phyloP scores from a whole-genome alignment of 2,888 invertebrate species.

The Trilocha varians region DNA sequence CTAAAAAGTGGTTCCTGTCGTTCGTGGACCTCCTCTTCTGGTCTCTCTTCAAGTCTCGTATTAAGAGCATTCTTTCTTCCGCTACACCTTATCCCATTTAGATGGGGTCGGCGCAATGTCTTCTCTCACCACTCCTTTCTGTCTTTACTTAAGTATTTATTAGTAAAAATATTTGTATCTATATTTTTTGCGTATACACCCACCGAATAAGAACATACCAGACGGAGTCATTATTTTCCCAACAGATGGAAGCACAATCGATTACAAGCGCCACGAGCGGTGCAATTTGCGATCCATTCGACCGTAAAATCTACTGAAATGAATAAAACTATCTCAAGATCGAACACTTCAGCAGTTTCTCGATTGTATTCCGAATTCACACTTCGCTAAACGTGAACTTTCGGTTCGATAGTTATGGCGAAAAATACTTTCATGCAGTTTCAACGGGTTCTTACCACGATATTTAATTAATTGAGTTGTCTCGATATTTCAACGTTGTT shows the following conservation, averaged over 20 bases:
- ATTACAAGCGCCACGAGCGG: constrained; percentile 51
- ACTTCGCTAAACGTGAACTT: background rate
- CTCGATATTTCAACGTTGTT: too few relatives aligned
- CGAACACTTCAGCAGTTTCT: constrained; percentile 41
- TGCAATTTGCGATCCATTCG: constrained; percentile 63
- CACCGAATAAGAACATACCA: constrained; percentile 52
- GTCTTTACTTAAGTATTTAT: too few relatives aligned
- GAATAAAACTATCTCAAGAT: constrained; percentile 65
- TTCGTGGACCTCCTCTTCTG: too few relatives aligned
- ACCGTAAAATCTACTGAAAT: constrained; percentile 68
- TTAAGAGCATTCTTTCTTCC: too few relatives aligned
- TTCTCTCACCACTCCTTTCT: too few relatives aligned
- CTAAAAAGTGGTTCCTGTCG: too few relatives aligned
- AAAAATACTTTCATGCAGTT: too few relatives aligned
- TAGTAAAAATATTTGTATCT: constrained; percentile 8
- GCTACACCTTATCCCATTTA: too few relatives aligned
- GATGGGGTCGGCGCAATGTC: too few relatives aligned
- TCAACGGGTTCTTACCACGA: too few relatives aligned
- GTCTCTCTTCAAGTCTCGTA: too few relatives aligned
- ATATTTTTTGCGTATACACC: constrained; percentile 24
- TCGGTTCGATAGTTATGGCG: background rate
- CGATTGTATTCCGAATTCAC: constrained; percentile 17
- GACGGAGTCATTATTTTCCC: constrained; percentile 67
- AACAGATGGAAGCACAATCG: constrained; percentile 70
- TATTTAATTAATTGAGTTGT: too few relatives aligned